Conservation (phyloP, 37 sponge, comb jelly and placozoan species). For the Diacarnus erythraeanus region DNA sequence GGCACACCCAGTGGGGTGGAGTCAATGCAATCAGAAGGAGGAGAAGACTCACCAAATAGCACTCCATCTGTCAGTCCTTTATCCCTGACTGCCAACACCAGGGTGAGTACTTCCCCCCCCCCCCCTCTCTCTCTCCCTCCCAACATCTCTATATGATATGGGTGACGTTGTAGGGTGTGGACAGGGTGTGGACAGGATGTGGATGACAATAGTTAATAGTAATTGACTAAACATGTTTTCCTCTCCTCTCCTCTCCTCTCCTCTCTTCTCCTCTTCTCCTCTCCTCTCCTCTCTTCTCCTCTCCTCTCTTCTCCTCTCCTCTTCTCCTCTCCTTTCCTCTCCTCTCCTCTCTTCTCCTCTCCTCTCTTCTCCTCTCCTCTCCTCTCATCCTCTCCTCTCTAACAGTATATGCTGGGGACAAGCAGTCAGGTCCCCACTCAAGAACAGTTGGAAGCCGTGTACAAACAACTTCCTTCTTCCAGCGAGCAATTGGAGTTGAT, state of each 20-base stretch:
- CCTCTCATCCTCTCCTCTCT: background rate
- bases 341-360: background rate
- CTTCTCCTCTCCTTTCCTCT: background rate
- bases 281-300: background rate
- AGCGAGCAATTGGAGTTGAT: constrained; percentile 62
- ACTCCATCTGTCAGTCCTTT: constrained; percentile 20
- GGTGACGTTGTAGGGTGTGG: no score
- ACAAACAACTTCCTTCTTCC: constrained; percentile 42
- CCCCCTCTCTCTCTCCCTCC: no score
- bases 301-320: constrained; percentile 1
- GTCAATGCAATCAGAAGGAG: constrained; percentile 19
- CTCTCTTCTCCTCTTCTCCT: background rate
- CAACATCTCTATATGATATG: no score
- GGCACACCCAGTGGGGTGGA: background rate
- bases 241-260: background rate
- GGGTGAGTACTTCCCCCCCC: background rate
- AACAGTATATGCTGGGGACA: background rate
- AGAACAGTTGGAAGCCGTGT: constrained; percentile 70
- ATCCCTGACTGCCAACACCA: constrained; percentile 5
- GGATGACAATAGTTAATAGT: background rate
- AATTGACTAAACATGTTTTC: background rate
- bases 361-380: background rate
- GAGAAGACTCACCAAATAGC: constrained; percentile 13
- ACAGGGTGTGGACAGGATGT: no score
- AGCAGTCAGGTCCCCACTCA: constrained; percentile 44